These are phyloP conservation scores for Osmerus eperlanus DNA, from an alignment of 2,113 vertebrate species.

Conservation along the genomic window DNA sequence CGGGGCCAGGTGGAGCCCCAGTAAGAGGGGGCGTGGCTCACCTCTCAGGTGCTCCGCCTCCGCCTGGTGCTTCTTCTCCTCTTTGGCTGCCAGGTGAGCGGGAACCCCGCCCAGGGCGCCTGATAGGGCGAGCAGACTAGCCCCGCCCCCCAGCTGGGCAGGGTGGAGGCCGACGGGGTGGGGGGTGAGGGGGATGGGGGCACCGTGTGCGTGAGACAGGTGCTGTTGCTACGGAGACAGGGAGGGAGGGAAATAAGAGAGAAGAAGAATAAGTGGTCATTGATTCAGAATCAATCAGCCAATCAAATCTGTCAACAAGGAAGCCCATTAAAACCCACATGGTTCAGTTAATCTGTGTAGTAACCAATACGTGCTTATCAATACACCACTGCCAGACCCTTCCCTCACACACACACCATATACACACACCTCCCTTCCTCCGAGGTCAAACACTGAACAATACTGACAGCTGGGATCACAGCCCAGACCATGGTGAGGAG, in stretches of 20 bases:
- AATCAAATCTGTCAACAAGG: neutral
- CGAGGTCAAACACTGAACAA: slow-evolving; percentile 83
- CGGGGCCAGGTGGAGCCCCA: neutral
- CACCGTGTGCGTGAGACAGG: slow-evolving; percentile 88
- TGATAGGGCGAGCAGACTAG: slow-evolving; percentile 90
- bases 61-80: slow-evolving; percentile 89
- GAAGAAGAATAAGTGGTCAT: neutral
- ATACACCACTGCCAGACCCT: neutral
- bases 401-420: slow-evolving; percentile 12
- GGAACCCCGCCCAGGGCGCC: slow-evolving; percentile 84
- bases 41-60: slow-evolving; percentile 93
- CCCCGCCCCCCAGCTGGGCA: slow-evolving; percentile 86
- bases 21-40: slow-evolving; percentile 69
- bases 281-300: neutral
- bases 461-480: slow-evolving; percentile 92
- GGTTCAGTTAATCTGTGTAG: too few species aligned
- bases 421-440: slow-evolving; percentile 68
- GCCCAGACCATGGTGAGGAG: slow-evolving; percentile 70
- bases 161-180: slow-evolving; percentile 92
- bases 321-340: neutral
- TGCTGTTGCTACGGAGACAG: slow-evolving; percentile 85
- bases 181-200: slow-evolving; percentile 89
- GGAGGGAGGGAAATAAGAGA: slow-evolving; percentile 4
- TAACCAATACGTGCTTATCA: too few species aligned
- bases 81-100: slow-evolving; percentile 87